phyloP scores from a whole-genome alignment of 2,888 invertebrate genomes.

The Scrobipalpa costella region DNA sequence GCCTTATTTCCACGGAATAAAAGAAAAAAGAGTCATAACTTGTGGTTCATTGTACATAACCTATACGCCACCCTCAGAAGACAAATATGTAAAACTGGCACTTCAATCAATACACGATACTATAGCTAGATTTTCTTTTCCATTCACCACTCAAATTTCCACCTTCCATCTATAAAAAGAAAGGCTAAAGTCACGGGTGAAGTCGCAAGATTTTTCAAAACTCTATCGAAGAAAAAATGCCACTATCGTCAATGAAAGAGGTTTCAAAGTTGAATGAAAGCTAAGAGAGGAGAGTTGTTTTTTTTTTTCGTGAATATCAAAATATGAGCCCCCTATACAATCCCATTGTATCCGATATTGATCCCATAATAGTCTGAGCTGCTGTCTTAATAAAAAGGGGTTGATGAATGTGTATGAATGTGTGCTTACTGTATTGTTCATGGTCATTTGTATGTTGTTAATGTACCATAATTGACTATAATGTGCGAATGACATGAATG shows the following conservation, averaged over 20 bases:
- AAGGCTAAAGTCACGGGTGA: slow-evolving; percentile 11
- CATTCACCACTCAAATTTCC: slow-evolving; percentile 12
- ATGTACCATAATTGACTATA: slow-evolving; percentile 11
- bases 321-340: slow-evolving; percentile 80
- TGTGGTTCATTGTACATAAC: slow-evolving; percentile 49
- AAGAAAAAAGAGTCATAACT: background rate
- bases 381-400: slow-evolving; percentile 71
- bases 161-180: slow-evolving; percentile 19
- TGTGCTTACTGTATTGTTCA: slow-evolving; percentile 13
- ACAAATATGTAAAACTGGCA: slow-evolving; percentile 79
- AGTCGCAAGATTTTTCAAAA: slow-evolving; percentile 40
- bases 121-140: slow-evolving; percentile 67
- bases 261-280: slow-evolving; percentile 44
- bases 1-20: background rate
- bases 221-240: slow-evolving; percentile 59
- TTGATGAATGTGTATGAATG: slow-evolving; percentile 63
- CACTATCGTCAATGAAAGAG: slow-evolving; percentile 55
- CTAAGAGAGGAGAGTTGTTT: slow-evolving; percentile 71
- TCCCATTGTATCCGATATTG: slow-evolving; percentile 79
- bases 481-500: background rate
- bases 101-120: slow-evolving; percentile 80
- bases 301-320: slow-evolving; percentile 76
- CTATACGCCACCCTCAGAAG: slow-evolving; percentile 67
- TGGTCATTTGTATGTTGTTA: slow-evolving; percentile 8
- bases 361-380: slow-evolving; percentile 77